Percentiles rank a stretch among this genome's conserved stretches.
Conservation (phyloP, 2,113 vertebrate genomes). For the Hystrix brachyura region DNA sequence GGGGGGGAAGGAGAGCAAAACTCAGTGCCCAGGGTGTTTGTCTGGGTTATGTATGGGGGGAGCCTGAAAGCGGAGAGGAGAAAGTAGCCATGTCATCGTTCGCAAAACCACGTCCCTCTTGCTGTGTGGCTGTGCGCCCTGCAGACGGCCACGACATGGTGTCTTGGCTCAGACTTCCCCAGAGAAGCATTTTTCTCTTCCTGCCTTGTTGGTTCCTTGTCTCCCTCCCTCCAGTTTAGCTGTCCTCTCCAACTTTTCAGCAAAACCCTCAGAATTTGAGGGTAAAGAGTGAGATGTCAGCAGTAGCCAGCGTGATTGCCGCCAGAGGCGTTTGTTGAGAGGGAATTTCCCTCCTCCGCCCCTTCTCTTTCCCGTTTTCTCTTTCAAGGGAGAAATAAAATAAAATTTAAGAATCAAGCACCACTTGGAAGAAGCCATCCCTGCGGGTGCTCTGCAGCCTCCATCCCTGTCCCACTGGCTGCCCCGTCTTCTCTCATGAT, state of each 20-base stretch:
- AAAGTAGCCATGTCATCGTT: constrained; percentile 7
- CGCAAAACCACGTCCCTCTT: accelerated
- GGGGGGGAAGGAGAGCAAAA: constrained; percentile 73
- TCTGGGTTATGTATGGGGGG: constrained; percentile 69
- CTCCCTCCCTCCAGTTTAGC: neutral
- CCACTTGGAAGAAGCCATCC: neutral
- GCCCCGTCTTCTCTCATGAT: neutral
- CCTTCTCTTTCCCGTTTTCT: neutral
- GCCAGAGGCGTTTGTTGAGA: neutral
- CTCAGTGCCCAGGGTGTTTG: constrained; percentile 50
- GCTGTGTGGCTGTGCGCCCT: neutral
- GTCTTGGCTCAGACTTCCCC: neutral
- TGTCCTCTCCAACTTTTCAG: neutral
- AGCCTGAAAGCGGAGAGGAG: constrained; percentile 9
- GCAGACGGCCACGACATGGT: neutral
- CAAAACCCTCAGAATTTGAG: neutral
- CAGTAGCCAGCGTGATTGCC: accelerated
- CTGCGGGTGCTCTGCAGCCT: accelerated
- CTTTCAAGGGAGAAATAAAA: neutral
- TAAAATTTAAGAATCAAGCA: neutral
- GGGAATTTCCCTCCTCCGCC: neutral
- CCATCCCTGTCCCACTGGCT: accelerated
- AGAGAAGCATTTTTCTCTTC: neutral
- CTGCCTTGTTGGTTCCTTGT: neutral
- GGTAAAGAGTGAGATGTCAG: neutral